Evolutionary conservation across 1,140 invertebrate species (phyloP).

Genomic region (Tetramorium alpestre): DNA sequence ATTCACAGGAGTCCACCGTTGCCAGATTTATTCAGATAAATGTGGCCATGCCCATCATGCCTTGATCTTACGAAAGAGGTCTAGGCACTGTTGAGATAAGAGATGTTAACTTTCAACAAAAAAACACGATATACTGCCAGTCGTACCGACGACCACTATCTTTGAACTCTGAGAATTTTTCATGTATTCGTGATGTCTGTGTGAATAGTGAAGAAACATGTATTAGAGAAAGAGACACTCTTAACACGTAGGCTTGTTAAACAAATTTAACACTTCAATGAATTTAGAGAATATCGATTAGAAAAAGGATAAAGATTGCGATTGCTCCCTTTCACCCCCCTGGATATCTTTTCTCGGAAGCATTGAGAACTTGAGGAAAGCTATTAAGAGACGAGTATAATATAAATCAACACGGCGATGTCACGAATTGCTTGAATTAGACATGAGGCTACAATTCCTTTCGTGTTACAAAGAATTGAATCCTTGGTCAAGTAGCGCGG

Average conservation of each 20-base stretch:
- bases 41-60: slow-evolving; percentile 31
- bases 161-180: slow-evolving; percentile 64
- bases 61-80: slow-evolving; percentile 30
- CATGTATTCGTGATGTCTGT: slow-evolving; percentile 60
- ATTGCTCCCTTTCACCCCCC: slow-evolving; percentile 24
- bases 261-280: slow-evolving; percentile 51
- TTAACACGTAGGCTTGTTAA: slow-evolving; percentile 50
- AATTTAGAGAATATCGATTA: slow-evolving; percentile 48
- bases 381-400: slow-evolving; percentile 1
- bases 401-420: slow-evolving; percentile 40
- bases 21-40: slow-evolving; percentile 69
- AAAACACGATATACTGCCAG: slow-evolving; percentile 79
- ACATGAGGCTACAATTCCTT: slow-evolving; percentile 68
- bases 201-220: slow-evolving; percentile 54
- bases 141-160: slow-evolving; percentile 74
- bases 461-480: slow-evolving; percentile 66
- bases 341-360: slow-evolving; percentile 33
- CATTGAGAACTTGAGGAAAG: slow-evolving; percentile 7
- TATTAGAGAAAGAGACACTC: slow-evolving; percentile 39
- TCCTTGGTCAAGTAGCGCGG: slow-evolving; percentile 14
- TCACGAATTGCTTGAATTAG: slow-evolving; percentile 33
- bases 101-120: slow-evolving; percentile 65
- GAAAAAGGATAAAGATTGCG: slow-evolving; percentile 18
- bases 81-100: slow-evolving; percentile 49
- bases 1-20: slow-evolving; percentile 74